Percentiles rank a stretch among this genome's conserved stretches.
phyloP scores from a whole-genome alignment of 1,140 invertebrate genomes.

The Periplaneta americana region DNA sequence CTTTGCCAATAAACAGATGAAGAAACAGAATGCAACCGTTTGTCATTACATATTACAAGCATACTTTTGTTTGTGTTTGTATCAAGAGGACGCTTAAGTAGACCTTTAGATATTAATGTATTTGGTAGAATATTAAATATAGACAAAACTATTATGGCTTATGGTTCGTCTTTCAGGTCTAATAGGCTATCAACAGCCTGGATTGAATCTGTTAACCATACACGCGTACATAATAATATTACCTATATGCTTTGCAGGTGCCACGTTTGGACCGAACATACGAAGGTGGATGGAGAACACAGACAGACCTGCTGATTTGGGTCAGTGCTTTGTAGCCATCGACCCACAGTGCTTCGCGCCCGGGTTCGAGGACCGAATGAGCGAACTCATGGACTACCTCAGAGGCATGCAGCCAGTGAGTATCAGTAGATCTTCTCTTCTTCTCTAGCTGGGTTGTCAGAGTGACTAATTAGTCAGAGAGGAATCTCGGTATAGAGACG shows the following conservation, averaged over 20 bases:
- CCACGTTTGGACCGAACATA: slow-evolving; percentile 59
- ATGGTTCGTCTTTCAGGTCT: no score
- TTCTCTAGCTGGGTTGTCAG: background rate
- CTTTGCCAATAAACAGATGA: no score
- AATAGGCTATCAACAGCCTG: no score
- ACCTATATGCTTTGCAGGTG: slow-evolving; percentile 43
- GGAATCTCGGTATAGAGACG: background rate
- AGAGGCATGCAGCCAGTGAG: slow-evolving; percentile 43
- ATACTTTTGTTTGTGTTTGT: no score
- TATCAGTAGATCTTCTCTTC: background rate
- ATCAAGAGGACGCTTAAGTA: no score
- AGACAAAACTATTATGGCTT: no score
- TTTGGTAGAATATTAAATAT: no score
- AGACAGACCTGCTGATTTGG: slow-evolving; percentile 64
- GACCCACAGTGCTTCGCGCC: slow-evolving; percentile 78
- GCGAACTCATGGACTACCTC: slow-evolving; percentile 42
- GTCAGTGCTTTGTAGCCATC: slow-evolving; percentile 88
- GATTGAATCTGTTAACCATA: no score
- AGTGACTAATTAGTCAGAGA: background rate
- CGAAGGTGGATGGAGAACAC: slow-evolving; percentile 62
- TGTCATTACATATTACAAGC: no score
- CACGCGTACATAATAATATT: no score
- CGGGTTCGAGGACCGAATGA: slow-evolving; percentile 71
- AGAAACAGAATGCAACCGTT: no score
- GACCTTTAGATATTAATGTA: no score